Evolutionary conservation across 2,888 invertebrate species (phyloP), one percentile per base, ranked within the genome.

Genomic region (Piscicola geometra): DNA sequence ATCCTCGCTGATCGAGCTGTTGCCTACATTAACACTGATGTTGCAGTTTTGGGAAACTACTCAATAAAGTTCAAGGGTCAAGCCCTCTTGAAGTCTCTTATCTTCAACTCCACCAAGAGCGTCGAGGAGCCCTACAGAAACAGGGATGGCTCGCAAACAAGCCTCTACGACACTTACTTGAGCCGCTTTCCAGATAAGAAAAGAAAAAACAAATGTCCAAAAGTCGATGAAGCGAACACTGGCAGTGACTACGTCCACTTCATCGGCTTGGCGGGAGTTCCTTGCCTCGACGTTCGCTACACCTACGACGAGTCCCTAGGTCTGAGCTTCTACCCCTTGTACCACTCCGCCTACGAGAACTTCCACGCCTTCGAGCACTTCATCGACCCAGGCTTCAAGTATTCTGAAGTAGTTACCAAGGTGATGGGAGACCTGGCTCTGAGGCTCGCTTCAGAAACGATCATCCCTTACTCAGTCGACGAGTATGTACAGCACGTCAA

Each of bases 241-340:
- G 87, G 87, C 9, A 86, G 86, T 77, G 87, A 88, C 80, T 86
- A 85, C 78, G 84, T 84, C 5, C 81, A 84, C 1, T 87, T 87
- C 79, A 81, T 86, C 66, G 83, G 84, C 67, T 82, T 81, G 76
- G 80, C 85, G 15, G 87, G 87, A 1, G 81, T 88, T 28, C 86
- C 87, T 1, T 82, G 84, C n/a, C 81, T 85, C 35, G 87, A 87
- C 80, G 80, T 86, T 70, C 81, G 83, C 1, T 87, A 85, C 80
- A 80, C 81, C 68, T 82, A 79, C 76, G 80, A 81, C 33, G 66
- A 76, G 72, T 67, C 74, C 50, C 79, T 76, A 5, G 75, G 76
- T 32, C 73, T 76, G 81, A 78, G 74, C 12, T 79, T 81, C 1
- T 86, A 86, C 76, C 86, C 86, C 0, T 78, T 86, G 66, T 86